Evolutionary conservation across 1,140 invertebrate genomes (phyloP).

Genomic region (Drosophila athabasca): DNA sequence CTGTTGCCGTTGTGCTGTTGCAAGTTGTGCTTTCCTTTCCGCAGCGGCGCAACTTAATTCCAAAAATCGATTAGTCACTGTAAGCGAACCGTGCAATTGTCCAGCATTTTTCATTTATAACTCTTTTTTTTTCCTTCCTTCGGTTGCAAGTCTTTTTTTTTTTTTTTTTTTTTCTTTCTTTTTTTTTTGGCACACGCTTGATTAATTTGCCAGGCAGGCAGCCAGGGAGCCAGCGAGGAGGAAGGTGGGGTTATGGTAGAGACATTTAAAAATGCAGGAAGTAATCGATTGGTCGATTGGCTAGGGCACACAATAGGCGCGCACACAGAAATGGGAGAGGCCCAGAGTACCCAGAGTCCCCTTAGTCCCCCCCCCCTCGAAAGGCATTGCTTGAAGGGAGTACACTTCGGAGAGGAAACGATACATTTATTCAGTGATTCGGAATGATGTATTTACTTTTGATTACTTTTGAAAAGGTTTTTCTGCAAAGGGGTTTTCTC

Average conservation of each 20-base stretch:
- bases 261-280: slow-evolving; percentile 49
- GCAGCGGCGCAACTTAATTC: slow-evolving; percentile 54
- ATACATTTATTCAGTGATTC: no score
- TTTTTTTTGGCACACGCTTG: slow-evolving; percentile 52
- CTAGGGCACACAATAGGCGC: no score
- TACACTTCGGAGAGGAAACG: no score
- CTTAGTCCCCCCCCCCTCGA: no score
- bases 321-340: no score
- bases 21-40: slow-evolving; percentile 56
- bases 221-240: neutral
- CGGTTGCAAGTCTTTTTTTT: slow-evolving; percentile 22
- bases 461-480: no score
- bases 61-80: slow-evolving; percentile 79
- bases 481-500: no score
- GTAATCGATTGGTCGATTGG: slow-evolving; percentile 42
- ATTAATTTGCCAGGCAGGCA: slow-evolving; percentile 49
- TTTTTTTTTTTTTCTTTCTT: slow-evolving; percentile 4
- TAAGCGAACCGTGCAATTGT: slow-evolving; percentile 73
- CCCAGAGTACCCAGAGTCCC: no score
- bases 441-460: no score
- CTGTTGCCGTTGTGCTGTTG: slow-evolving; percentile 6
- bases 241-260: neutral
- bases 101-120: slow-evolving; percentile 63
- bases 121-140: slow-evolving; percentile 38
- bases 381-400: no score